Base-by-base conservation (phyloP, 2,888 invertebrate species). In the Acanthosepion pharaonis region DNA sequence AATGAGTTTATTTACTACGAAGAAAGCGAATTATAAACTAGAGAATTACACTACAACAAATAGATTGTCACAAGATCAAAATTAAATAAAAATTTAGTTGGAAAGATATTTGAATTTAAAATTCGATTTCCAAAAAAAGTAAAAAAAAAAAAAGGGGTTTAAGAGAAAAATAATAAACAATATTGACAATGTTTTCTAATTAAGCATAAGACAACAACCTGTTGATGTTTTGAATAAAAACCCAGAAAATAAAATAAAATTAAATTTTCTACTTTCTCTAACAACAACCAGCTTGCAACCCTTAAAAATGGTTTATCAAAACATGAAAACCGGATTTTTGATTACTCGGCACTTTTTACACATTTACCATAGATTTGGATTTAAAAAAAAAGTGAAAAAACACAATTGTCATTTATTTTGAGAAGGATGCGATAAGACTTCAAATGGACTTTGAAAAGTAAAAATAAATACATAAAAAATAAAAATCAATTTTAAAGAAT, bases 301-400 rank as follows among this genome's bases (percentile, higher is more conserved):
- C 64, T 64, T 6, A 25, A 78, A 78, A n/a, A 59, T 20, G 20
- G 55, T 55, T 20, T 55, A 55, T 55, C 2, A 78, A 78, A 78
- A 23, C 33, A 33, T n/a, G 9, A 78, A 1, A n/a, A 78, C 15
- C n/a, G 8, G n/a, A 28, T n/a, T 78, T 78, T 78, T 78, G 78
- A n/a, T 78, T n/a, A 78, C n/a, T 78, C n/a, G n/a, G 78, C 78
- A 78, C 33, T 78, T 78, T 78, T 78, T 33, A 78, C 78, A 78
- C 9, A n/a, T n/a, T n/a, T 78, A n/a, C n/a, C n/a, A 78, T 78
- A n/a, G 1, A 15, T 78, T 78, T 78, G n/a, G 20, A 78, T 23
- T 33, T 8, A 18, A 33, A 11, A 78, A 15, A 15, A 5, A 78
- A 15, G 5, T 15, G 8, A 15, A 33, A n/a, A 15, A 3, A 3